Evolutionary conservation across 2,888 invertebrate genomes (phyloP), one percentile per base, ranked within the genome.

Genomic region (Clanis bilineata): DNA sequence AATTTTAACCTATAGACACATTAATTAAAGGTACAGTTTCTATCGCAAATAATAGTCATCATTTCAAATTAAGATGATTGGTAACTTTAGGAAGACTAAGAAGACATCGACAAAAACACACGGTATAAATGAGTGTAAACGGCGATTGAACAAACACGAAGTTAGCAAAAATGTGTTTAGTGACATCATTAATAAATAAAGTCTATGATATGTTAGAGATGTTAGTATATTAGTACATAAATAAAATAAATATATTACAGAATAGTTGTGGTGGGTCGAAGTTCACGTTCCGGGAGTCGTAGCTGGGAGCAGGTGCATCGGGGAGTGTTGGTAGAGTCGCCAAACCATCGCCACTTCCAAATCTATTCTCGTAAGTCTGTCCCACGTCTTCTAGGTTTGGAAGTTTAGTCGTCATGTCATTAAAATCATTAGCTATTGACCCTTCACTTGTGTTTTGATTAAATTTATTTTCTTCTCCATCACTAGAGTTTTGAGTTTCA

Each of bases 261-360:
- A 71, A 71, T 12, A 58, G 36, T 4, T 64, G 56, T 1, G 57
- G 44, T 0, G 64, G 22, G 0, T 62, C 59, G 60, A 65, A 71
- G 54, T 69, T 64, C 43, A 68, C 64, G 25, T 65, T 69, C 51
- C 69, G 62, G 0, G 66, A 63, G 7, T 64, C 69, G 18, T 43
- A 28, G 15, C n/a, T 22, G 3, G 56, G 44, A 4, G 28, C 21
- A 12, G 51, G 25, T 18, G 61, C 51, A 3, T 54, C 51, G 9
- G 61, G 43, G 3, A 41, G 18, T 7, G 22, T 28, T 0, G 57
- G 51, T 23, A 54, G 44, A 25, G 25, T 39, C 44, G 25, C 18
- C 23, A 3, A 32, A 25, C 18, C 15, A 7, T 10, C 39, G 4
- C n/a, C n/a, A n/a, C 32, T 7, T 18, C 23, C 56, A 55, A 22